Conservation (phyloP, 2,113 vertebrate species). For the Xyrauchen texanus region DNA sequence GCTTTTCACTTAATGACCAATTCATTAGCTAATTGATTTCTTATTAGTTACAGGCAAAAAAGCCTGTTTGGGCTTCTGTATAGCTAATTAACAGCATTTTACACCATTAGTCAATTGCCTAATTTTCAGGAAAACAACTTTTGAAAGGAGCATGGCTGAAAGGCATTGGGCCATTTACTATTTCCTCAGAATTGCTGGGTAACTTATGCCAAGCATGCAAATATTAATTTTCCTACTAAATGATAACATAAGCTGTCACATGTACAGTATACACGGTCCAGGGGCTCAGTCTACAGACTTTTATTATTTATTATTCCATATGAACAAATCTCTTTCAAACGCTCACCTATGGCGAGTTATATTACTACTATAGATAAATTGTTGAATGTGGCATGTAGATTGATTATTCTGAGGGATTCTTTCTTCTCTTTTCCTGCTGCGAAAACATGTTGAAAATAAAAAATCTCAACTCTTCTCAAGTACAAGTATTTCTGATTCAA, state of each 20-base stretch:
- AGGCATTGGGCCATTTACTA: slow-evolving; percentile 82
- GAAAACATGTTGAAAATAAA: too few species aligned
- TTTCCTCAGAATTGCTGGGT: slow-evolving; percentile 54
- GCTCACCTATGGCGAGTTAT: too few species aligned
- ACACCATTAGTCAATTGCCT: slow-evolving; percentile 90
- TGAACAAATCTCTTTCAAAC: too few species aligned
- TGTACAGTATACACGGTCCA: slow-evolving; percentile 45
- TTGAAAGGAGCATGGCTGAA: slow-evolving; percentile 77
- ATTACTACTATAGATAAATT: too few species aligned
- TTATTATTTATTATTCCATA: too few species aligned
- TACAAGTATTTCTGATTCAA: too few species aligned
- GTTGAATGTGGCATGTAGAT: too few species aligned
- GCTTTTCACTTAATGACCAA: slow-evolving; percentile 93
- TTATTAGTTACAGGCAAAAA: slow-evolving; percentile 96
- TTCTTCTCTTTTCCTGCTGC: too few species aligned
- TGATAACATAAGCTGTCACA: slow-evolving; percentile 63
- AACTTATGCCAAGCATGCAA: slow-evolving; percentile 40
- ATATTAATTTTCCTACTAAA: slow-evolving; percentile 62
- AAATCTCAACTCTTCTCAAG: too few species aligned
- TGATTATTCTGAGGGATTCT: too few species aligned
- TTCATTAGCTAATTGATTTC: slow-evolving; percentile 99
- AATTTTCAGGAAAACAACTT: slow-evolving; percentile 85
- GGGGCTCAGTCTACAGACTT: not conserved
- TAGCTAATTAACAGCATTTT: slow-evolving; percentile 92
- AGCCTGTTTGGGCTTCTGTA: slow-evolving; percentile 85